Evolutionary conservation across 2,797 vertebrate species (phyloP), one percentile per base, ranked within the genome.

Genomic region (Arctocebus calabarensis): DNA sequence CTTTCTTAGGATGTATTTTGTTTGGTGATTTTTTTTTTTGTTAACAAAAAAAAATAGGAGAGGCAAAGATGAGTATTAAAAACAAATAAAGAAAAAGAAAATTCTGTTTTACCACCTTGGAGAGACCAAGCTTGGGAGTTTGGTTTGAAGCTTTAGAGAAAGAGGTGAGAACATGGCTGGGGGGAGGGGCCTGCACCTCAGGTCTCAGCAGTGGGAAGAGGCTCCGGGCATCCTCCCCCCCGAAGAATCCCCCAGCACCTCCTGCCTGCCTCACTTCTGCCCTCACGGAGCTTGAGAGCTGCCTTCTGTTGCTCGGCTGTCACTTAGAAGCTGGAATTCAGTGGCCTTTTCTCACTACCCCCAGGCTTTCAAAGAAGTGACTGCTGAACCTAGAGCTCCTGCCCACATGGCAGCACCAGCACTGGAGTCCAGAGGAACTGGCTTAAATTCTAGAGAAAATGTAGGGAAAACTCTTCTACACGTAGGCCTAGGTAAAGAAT

Each of bases 301-400:
- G 13, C 25, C 20, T 77, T 2, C 1, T 27, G 17, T 45, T 37
- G 40, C 7, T 40, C 32, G 37, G 29, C 37, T 27, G 7, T 68
- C 29, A 37, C 25, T 57, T 48, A 32, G 34, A 73, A 45, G 27
- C 71, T 66, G 32, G n/a, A 55, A n/a, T 22, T 59, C 34, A 48
- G 3, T 5, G n/a, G 6, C 29, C 12, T 62, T 10, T 0, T 8
- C 12, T 32, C 40, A n/a, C 9, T 2, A 6, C 32, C 25, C 5
- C 25, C 59, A 23, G 10, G 45, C 57, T 34, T 78, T 59, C 2
- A n/a, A 34, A 27, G 23, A 66, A 61, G 17, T n/a, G 34, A 40
- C 37, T 43, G 22, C 52, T 48, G 4, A 45, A 25, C 32, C 11
- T 16, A 32, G 34, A 17, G 70, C 7, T 32, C 7, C 0, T 29